Evolutionary conservation across 2,113 vertebrate species (phyloP), one percentile per base, ranked within the genome.

Genomic region (Saccopteryx leptura): DNA sequence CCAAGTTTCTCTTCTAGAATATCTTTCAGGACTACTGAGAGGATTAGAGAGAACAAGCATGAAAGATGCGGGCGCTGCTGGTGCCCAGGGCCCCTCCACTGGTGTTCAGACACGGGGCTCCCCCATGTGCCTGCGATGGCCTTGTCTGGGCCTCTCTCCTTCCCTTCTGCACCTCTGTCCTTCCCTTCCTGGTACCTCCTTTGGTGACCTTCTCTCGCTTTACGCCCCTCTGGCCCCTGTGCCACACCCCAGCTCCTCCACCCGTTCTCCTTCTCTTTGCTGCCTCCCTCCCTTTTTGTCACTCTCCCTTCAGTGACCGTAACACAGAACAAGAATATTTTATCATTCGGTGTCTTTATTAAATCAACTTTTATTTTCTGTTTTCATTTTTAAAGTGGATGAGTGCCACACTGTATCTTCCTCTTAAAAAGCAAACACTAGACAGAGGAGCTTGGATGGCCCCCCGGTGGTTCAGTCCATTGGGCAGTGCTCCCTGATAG

Each of bases 301-400:
- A 75, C 69, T 72, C 75, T 96, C 48, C 75, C 90, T 95, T 96
- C 81, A 90, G 88, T 95, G 93, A 96, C 90, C n/a, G 7, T 82
- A 91, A 63, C 90, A 78, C 58, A 71, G 75, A 90, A 75, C 33
- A 82, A 66, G 68, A 95, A 91, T 94, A 94, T 87, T 95, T 97
- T 94, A 95, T 94, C 94, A 91, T 71, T 96, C 50, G 90, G 60
- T 96, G 69, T 89, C 83, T 95, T 97, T 97, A 97, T 96, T 94
- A 96, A 96, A 97, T 97, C 95, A 97, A 89, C 60, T 91, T 95
- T 96, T 94, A 95, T 88, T 81, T 81, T 89, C 75, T 95, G 84
- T 76, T 97, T 92, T 97, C 94, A 92, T 90, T 92, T 93, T 76
- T 94, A 84, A 97, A 97, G 95, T 93, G 79, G 76, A 39, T 68